Percentiles rank a stretch among this genome's conserved stretches.
Evolutionary conservation across 2,888 invertebrate genomes (phyloP).

Genomic region (Tipula unca): DNA sequence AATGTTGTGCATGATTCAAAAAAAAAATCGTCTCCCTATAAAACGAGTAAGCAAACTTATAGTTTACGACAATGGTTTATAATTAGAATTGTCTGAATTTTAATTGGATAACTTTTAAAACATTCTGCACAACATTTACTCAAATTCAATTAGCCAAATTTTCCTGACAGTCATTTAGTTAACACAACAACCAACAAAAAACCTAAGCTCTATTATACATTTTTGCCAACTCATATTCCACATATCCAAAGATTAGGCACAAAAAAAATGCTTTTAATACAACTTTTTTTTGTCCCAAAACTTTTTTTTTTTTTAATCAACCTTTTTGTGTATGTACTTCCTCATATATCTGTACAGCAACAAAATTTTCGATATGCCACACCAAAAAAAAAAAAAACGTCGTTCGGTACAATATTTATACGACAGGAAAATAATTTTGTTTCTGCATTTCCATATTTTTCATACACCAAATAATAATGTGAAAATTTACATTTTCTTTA

Average conservation of each 20-base stretch:
- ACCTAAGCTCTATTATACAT: neutral
- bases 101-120: neutral
- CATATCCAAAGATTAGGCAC: neutral
- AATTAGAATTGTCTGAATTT: neutral
- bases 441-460: neutral
- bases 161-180: neutral
- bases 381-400: neutral
- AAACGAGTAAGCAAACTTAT: neutral
- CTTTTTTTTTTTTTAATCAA: neutral
- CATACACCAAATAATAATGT: neutral
- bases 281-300: neutral
- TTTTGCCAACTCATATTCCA: slow-evolving; percentile 8
- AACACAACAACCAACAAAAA: neutral
- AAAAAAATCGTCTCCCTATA: no score
- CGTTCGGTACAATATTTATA: neutral
- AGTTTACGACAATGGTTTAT: neutral
- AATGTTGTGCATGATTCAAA: neutral
- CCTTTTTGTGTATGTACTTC: neutral
- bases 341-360: neutral
- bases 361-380: neutral
- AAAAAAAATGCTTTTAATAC: neutral
- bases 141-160: neutral
- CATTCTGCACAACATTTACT: neutral
- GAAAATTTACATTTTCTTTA: neutral
- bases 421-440: neutral